Evolutionary conservation across 2,797 vertebrate species (phyloP).

Genomic region (Borostomias antarcticus): DNA sequence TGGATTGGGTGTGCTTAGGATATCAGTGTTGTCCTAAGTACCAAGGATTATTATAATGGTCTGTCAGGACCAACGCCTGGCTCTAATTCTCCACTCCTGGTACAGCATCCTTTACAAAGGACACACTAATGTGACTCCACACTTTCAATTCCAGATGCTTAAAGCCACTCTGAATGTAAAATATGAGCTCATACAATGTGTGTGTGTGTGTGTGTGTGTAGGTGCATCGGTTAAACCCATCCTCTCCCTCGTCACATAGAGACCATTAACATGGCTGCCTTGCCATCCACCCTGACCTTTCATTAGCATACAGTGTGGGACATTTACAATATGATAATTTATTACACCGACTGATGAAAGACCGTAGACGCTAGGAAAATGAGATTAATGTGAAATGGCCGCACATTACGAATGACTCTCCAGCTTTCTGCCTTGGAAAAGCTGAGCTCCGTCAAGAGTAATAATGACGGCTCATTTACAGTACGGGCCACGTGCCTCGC

Average conservation of each 20-base stretch:
- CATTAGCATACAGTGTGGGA: constrained; percentile 21
- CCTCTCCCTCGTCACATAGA: too few relatives aligned
- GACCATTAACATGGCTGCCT: background rate
- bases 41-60: constrained; percentile 73
- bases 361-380: background rate
- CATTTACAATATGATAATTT: constrained; percentile 2
- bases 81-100: constrained; percentile 60
- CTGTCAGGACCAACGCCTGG: constrained; percentile 59
- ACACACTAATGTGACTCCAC: constrained; percentile 54
- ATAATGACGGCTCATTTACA: too few relatives aligned
- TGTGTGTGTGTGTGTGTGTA: constrained; percentile 3
- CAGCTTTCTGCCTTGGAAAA: background rate
- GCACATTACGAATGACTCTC: background rate
- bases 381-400: background rate
- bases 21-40: constrained; percentile 73
- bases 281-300: background rate
- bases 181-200: constrained; percentile 18
- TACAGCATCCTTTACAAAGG: constrained; percentile 66
- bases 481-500: too few relatives aligned
- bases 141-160: constrained; percentile 45
- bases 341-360: background rate
- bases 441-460: too few relatives aligned
- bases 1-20: constrained; percentile 68
- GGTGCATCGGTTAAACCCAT: too few relatives aligned
- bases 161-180: constrained; percentile 30